A percentile compares a stretch with the other conserved stretches of the same genome.
These are phyloP conservation scores for Gambusia holbrooki DNA, from an alignment of 2,113 vertebrate genomes.

Conservation along the genomic window DNA sequence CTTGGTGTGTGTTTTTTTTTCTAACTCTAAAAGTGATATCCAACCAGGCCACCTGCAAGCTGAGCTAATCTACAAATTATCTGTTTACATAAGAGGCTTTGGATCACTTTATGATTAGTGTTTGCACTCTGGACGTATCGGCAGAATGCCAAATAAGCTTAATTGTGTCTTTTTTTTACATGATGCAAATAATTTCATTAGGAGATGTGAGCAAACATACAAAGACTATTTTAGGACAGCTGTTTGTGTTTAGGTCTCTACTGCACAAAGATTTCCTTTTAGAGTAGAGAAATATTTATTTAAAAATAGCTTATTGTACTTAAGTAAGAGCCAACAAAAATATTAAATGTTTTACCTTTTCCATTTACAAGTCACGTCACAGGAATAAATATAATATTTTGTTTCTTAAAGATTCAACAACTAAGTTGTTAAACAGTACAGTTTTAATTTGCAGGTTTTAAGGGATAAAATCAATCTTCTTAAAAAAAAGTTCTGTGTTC, in stretches of 20 bases:
- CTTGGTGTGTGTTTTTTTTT: neutral
- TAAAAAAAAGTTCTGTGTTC: too few species aligned
- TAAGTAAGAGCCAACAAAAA: too few species aligned
- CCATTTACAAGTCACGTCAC: too few species aligned
- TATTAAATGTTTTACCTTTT: too few species aligned
- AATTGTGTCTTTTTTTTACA: neutral
- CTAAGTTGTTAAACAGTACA: too few species aligned
- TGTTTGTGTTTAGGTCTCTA: neutral
- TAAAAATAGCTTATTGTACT: too few species aligned
- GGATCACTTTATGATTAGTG: neutral
- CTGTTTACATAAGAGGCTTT: neutral
- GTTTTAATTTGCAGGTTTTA: too few species aligned
- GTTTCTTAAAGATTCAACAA: too few species aligned
- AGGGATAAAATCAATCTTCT: too few species aligned
- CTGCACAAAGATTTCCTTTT: too few species aligned
- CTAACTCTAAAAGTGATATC: neutral
- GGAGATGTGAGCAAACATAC: neutral
- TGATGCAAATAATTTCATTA: neutral
- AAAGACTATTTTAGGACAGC: neutral
- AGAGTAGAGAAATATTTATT: too few species aligned
- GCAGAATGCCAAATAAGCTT: neutral
- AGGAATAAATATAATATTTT: too few species aligned
- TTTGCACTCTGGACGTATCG: neutral
- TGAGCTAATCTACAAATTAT: neutral
- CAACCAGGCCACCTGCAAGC: neutral